Evolutionary conservation across 1,140 invertebrate species (phyloP).

Genomic region (Ridgeia piscesae): DNA sequence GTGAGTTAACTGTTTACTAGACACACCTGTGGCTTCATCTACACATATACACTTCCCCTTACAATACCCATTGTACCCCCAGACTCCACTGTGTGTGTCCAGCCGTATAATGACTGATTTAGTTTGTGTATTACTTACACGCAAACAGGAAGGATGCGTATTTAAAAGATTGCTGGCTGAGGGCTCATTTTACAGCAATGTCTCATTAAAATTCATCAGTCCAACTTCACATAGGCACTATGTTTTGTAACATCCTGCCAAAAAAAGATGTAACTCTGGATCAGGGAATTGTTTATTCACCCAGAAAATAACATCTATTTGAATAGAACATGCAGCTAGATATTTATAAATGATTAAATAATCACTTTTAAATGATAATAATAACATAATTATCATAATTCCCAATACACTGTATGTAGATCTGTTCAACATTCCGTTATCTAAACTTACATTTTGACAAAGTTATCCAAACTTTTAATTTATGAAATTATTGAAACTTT

Average conservation of each 20-base stretch:
- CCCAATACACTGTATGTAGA: not conserved
- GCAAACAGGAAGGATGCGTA: not conserved
- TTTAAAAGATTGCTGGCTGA: not conserved
- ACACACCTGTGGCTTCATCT: not conserved
- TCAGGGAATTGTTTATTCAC: too few relatives aligned
- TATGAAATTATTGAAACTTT: too few relatives aligned
- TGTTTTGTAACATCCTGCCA: not conserved
- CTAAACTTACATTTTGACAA: not conserved
- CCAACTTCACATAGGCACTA: not conserved
- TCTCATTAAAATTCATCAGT: not conserved
- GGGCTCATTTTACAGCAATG: not conserved
- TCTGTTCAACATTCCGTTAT: not conserved
- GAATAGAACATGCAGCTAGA: too few relatives aligned
- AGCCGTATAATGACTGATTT: not conserved
- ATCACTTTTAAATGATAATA: too few relatives aligned
- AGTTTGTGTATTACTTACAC: not conserved
- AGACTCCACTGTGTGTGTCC: not conserved
- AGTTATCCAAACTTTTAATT: too few relatives aligned
- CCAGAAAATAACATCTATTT: too few relatives aligned
- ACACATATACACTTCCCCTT: not conserved
- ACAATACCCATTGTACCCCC: not conserved
- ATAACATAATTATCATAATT: not conserved
- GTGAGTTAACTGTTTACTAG: not conserved
- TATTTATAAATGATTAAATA: too few relatives aligned
- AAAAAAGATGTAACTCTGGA: not conserved